phyloP scores from a whole-genome alignment of 2,888 invertebrate genomes.

The Hyles lineata region DNA sequence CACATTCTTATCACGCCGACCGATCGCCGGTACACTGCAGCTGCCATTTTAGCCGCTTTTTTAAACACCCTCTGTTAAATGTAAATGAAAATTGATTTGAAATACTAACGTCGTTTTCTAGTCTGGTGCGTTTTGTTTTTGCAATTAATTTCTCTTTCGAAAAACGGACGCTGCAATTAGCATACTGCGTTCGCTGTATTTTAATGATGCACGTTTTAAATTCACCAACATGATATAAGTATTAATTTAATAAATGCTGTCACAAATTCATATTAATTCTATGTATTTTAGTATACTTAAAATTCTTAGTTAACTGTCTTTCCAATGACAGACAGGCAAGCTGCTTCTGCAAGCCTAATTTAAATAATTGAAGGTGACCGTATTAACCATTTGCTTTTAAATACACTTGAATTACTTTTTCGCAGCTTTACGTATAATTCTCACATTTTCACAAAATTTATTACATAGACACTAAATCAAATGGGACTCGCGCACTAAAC shows the following conservation, averaged over 20 bases:
- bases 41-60: conserved; percentile 71
- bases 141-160: neutral
- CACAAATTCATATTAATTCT: neutral
- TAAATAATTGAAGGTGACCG: conserved; percentile 30
- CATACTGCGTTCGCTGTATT: neutral
- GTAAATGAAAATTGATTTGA: conserved; percentile 51
- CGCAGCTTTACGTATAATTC: conserved; percentile 62
- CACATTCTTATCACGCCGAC: conserved; percentile 71
- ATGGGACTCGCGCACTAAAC: conserved; percentile 78
- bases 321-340: neutral
- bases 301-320: neutral
- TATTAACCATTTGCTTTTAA: conserved; percentile 31
- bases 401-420: conserved; percentile 52
- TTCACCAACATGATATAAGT: neutral
- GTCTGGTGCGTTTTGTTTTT: conserved; percentile 20
- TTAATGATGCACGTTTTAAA: neutral
- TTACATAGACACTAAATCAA: conserved; percentile 80
- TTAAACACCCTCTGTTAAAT: conserved; percentile 52
- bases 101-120: conserved; percentile 12
- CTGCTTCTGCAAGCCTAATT: conserved; percentile 18
- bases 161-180: neutral
- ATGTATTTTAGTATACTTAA: neutral
- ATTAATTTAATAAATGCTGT: neutral
- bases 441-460: conserved; percentile 76
- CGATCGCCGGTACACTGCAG: conserved; percentile 72